Evolutionary conservation across 2,888 invertebrate genomes (phyloP).

Genomic region (Rhogogaster chlorosoma): DNA sequence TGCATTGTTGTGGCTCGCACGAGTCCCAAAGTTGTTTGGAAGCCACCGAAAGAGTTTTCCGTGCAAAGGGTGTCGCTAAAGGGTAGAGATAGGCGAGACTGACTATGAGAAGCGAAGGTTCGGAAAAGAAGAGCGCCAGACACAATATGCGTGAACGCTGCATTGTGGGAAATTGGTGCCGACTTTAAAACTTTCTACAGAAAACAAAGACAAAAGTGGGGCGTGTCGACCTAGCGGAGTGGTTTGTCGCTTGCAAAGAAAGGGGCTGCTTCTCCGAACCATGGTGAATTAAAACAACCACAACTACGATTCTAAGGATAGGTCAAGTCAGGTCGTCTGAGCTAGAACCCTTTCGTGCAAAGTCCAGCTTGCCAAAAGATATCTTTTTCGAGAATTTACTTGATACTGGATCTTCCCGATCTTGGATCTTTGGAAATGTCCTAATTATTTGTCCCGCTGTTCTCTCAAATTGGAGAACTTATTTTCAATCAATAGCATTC

Average conservation of each 20-base stretch:
- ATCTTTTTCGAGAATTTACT: not conserved
- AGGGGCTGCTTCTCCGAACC: slow-evolving; percentile 17
- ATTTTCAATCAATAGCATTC: not conserved
- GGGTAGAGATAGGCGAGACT: slow-evolving; percentile 35
- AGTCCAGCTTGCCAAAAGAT: not conserved
- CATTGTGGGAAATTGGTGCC: slow-evolving; percentile 57
- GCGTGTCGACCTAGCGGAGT: slow-evolving; percentile 39
- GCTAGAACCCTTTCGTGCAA: not conserved
- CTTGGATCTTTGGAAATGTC: not conserved
- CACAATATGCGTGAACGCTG: slow-evolving; percentile 63
- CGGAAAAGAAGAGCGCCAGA: slow-evolving; percentile 39
- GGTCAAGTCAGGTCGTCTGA: not conserved
- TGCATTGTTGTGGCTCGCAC: slow-evolving; percentile 71
- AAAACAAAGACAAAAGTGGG: slow-evolving; percentile 24
- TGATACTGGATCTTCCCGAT: too few species aligned
- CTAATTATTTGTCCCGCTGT: not conserved
- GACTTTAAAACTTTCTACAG: slow-evolving; percentile 58
- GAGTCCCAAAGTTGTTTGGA: slow-evolving; percentile 67
- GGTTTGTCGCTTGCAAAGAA: slow-evolving; percentile 32
- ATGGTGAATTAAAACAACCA: slow-evolving; percentile 33
- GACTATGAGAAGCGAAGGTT: slow-evolving; percentile 52
- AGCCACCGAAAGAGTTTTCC: slow-evolving; percentile 49
- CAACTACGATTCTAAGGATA: not conserved
- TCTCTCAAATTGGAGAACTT: not conserved
- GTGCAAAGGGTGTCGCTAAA: slow-evolving; percentile 8